Evolutionary conservation across 1,140 invertebrate genomes (phyloP).

Genomic region (Drosophila arawakana): DNA sequence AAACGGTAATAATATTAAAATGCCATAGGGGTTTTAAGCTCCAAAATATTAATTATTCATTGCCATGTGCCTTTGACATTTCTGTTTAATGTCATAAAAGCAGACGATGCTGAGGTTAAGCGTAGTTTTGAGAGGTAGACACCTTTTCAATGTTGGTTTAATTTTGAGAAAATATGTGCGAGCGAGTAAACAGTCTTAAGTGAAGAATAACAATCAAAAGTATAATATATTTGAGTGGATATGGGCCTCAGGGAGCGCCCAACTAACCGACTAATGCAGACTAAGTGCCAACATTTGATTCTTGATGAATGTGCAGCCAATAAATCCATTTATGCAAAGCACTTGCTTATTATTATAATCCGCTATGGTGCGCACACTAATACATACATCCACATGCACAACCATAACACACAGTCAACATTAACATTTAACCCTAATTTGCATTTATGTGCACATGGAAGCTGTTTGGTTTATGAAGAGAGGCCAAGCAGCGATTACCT

Average conservation of each 20-base stretch:
- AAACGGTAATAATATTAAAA: too few relatives aligned
- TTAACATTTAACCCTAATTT: constrained; percentile 80
- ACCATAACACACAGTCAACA: constrained; percentile 31
- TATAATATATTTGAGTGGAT: not conserved
- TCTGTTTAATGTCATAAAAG: too few relatives aligned
- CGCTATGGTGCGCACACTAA: constrained; percentile 44
- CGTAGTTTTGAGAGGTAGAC: too few relatives aligned
- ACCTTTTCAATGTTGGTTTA: too few relatives aligned
- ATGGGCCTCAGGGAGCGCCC: constrained; percentile 7
- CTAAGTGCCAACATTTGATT: constrained; percentile 63
- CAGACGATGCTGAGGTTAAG: too few relatives aligned
- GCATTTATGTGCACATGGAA: constrained; percentile 71
- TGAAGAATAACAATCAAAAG: not conserved
- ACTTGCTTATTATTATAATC: constrained; percentile 83
- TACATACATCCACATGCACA: constrained; percentile 30
- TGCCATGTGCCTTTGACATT: too few relatives aligned
- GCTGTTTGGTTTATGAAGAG: constrained; percentile 44
- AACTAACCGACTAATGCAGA: constrained; percentile 48
- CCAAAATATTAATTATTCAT: too few relatives aligned
- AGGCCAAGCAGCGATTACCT: constrained; percentile 45
- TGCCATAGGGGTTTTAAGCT: too few relatives aligned
- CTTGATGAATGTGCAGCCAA: constrained; percentile 74
- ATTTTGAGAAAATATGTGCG: too few relatives aligned
- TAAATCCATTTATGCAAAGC: constrained; percentile 76
- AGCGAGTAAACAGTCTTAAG: too few relatives aligned